Conservation (phyloP, 2,113 vertebrate genomes). For the Callorhinus ursinus region DNA sequence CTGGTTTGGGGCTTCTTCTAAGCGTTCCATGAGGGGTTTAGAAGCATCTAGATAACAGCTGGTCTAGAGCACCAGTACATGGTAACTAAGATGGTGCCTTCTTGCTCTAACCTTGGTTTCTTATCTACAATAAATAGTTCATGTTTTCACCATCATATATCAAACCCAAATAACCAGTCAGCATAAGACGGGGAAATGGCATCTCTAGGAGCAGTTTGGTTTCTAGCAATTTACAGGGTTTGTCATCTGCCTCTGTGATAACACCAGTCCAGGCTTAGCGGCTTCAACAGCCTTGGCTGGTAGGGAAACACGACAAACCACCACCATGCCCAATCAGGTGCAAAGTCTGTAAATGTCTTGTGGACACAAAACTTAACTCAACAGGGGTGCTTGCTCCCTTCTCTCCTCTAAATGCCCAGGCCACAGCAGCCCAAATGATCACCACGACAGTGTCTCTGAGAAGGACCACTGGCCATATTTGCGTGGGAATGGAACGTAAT, state of each 20-base stretch:
- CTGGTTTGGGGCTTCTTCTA: background rate
- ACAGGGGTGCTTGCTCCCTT: fast-evolving
- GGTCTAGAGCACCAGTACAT: fast-evolving
- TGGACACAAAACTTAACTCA: background rate
- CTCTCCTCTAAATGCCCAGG: background rate
- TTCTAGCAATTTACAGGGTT: background rate
- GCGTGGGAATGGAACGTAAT: slow-evolving; percentile 29
- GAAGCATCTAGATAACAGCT: background rate
- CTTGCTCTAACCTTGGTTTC: background rate
- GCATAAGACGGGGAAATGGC: background rate
- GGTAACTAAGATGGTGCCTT: background rate
- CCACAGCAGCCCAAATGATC: background rate
- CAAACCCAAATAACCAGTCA: background rate
- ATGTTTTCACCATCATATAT: background rate
- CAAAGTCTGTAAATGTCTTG: background rate
- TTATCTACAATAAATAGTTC: background rate
- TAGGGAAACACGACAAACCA: background rate
- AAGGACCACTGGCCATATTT: background rate
- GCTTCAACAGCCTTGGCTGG: background rate
- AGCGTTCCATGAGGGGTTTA: background rate
- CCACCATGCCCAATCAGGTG: background rate
- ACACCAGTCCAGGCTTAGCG: background rate
- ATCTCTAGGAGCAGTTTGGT: background rate
- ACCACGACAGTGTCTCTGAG: background rate
- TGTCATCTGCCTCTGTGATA: background rate